Evolutionary conservation across 2,888 invertebrate species (phyloP).

Genomic region (Phengaris alcon): DNA sequence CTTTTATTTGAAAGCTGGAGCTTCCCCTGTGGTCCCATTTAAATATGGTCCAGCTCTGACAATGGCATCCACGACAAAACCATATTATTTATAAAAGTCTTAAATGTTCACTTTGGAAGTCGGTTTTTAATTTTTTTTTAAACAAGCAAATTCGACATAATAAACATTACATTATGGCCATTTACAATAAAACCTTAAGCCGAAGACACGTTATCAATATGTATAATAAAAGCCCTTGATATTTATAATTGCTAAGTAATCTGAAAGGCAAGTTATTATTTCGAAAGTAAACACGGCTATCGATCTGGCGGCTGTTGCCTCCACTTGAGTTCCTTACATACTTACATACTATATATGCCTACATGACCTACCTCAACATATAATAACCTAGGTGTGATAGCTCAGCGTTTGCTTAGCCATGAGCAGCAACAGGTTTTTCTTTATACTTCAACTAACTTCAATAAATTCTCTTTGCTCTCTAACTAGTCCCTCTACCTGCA

Average conservation of each 20-base stretch:
- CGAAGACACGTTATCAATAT: constrained; percentile 9
- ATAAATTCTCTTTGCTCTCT: no score
- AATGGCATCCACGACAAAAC: no score
- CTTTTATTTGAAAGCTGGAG: no score
- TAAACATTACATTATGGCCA: not conserved
- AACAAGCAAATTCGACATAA: not conserved
- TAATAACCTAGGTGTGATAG: constrained; percentile 5
- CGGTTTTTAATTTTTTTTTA: no score
- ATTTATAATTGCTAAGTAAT: constrained; percentile 23
- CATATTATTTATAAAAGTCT: no score
- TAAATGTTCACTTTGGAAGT: no score
- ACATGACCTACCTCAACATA: constrained; percentile 22
- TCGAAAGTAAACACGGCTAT: constrained; percentile 15
- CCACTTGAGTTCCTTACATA: not conserved
- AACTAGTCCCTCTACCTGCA: no score
- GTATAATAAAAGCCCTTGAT: constrained; percentile 23
- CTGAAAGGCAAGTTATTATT: constrained; percentile 20
- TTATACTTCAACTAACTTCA: no score
- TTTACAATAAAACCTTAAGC: not conserved
- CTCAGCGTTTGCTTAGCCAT: constrained; percentile 14
- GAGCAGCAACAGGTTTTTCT: not conserved
- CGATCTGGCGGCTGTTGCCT: constrained; percentile 21
- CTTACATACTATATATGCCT: not conserved
- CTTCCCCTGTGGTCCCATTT: no score
- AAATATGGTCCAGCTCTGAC: no score